A percentile compares a stretch with the other conserved stretches of the same genome.
Evolutionary conservation across 2,888 invertebrate genomes (phyloP).

Genomic region (Taphrorychus bicolor): DNA sequence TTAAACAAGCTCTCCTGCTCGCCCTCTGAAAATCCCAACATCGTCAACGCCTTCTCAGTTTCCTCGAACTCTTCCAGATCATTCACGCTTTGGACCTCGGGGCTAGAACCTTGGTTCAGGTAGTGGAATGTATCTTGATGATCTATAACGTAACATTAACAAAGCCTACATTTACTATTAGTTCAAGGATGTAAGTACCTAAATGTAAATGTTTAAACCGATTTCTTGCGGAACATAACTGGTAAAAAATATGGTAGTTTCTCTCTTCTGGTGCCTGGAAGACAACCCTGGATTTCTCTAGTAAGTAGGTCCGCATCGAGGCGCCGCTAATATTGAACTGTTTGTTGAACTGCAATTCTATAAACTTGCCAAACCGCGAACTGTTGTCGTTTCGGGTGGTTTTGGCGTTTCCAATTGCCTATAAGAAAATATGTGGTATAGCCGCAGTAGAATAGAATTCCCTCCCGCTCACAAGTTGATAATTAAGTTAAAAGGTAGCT

Average conservation of each 20-base stretch:
- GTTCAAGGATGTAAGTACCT: no score
- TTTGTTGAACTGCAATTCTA: slow-evolving; percentile 90
- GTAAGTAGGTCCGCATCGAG: slow-evolving; percentile 94
- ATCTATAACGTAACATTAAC: no score
- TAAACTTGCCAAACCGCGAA: slow-evolving; percentile 96
- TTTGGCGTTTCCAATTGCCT: slow-evolving; percentile 98
- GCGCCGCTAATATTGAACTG: slow-evolving; percentile 89
- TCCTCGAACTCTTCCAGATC: slow-evolving; percentile 84
- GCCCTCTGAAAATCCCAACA: slow-evolving; percentile 78
- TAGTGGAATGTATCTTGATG: slow-evolving; percentile 82
- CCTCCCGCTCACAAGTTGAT: no score
- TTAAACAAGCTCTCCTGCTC: slow-evolving; percentile 84
- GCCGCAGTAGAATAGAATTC: no score
- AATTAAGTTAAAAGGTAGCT: no score
- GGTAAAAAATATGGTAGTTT: slow-evolving; percentile 99
- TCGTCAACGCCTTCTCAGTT: slow-evolving; percentile 75
- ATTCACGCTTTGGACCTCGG: slow-evolving; percentile 84
- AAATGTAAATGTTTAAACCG: slow-evolving; percentile 74
- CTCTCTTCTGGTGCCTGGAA: slow-evolving; percentile 93
- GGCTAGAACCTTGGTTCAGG: slow-evolving; percentile 83
- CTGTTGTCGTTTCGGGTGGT: slow-evolving; percentile 98
- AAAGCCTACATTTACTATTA: no score
- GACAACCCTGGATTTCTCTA: slow-evolving; percentile 97
- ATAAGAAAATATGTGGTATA: no score
- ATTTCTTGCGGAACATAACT: slow-evolving; percentile 85